Evolutionary conservation across 1,140 invertebrate species (phyloP).

Genomic region (Aphaenogaster ashmeadi): DNA sequence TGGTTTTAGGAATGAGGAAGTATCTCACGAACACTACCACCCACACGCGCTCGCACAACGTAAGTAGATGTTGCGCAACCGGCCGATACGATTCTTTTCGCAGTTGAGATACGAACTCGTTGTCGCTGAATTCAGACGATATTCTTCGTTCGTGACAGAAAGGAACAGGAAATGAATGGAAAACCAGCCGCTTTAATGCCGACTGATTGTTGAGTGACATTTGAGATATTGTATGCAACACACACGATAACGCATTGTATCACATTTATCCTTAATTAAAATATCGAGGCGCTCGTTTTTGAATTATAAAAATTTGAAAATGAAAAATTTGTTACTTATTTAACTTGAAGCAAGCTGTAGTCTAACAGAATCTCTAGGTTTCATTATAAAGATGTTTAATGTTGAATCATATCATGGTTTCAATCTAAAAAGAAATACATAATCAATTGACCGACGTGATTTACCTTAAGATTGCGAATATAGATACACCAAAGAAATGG

Average conservation of each 20-base stretch:
- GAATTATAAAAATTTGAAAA: neutral
- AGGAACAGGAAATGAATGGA: constrained; percentile 15
- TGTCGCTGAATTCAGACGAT: constrained; percentile 1
- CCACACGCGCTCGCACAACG: constrained; percentile 29
- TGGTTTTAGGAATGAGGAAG: constrained; percentile 74
- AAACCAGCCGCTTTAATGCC: neutral
- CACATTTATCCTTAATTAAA: neutral
- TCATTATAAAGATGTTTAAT: neutral
- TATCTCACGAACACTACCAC: constrained; percentile 26
- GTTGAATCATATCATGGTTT: neutral
- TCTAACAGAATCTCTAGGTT: neutral
- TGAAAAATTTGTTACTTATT: neutral
- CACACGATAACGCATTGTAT: neutral
- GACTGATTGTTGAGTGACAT: neutral
- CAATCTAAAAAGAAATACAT: neutral
- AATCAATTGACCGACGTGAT: neutral
- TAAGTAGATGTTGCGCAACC: constrained; percentile 72
- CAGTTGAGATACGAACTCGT: constrained; percentile 51
- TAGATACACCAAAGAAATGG: constrained; percentile 53
- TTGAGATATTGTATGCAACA: neutral
- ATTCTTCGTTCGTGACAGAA: constrained; percentile 11
- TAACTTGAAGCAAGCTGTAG: neutral
- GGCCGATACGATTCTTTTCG: constrained; percentile 66
- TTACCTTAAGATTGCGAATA: neutral
- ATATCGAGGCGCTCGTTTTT: neutral